A percentile compares a stretch with the other conserved stretches of the same genome.
Conservation (phyloP, 2,797 vertebrate genomes). For the Spondyliosoma cantharus region DNA sequence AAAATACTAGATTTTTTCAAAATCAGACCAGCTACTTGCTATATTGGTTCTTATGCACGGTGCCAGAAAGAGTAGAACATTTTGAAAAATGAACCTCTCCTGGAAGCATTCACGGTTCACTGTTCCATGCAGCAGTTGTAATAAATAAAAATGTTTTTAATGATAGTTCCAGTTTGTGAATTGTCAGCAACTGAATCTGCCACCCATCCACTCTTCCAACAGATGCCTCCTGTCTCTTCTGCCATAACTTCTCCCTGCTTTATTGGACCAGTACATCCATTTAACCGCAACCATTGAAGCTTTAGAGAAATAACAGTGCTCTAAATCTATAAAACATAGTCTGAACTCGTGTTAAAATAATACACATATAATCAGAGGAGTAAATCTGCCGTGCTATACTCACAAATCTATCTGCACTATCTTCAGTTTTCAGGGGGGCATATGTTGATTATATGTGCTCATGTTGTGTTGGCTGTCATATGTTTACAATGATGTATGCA, state of each 20-base stretch:
- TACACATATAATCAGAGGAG: conserved; percentile 20
- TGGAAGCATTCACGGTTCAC: not conserved
- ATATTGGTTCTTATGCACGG: not conserved
- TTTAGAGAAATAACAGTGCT: not conserved
- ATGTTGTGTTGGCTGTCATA: conserved; percentile 42
- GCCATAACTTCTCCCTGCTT: not conserved
- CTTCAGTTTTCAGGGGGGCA: not conserved
- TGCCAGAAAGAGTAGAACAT: not conserved
- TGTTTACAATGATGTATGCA: conserved; percentile 58
- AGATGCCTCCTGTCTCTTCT: conserved; percentile 24
- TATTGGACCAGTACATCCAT: not conserved
- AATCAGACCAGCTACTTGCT: conserved; percentile 2
- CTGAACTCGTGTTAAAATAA: not conserved
- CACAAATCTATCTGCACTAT: conserved; percentile 8
- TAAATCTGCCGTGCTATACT: conserved; percentile 4
- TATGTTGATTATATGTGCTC: conserved; percentile 26
- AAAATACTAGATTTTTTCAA: conserved; percentile 17
- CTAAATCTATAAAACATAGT: conserved; percentile 24
- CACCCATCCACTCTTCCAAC: conserved; percentile 11
- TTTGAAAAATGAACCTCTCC: conserved; percentile 5
- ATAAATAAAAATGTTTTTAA: conserved; percentile 4
- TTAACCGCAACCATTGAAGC: not conserved
- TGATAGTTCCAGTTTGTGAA: conserved; percentile 16
- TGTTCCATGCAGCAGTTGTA: not conserved
- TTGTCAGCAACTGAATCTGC: conserved; percentile 20